Evolutionary conservation across 2,888 invertebrate species (phyloP).

Genomic region (Dastarcus helophoroides): DNA sequence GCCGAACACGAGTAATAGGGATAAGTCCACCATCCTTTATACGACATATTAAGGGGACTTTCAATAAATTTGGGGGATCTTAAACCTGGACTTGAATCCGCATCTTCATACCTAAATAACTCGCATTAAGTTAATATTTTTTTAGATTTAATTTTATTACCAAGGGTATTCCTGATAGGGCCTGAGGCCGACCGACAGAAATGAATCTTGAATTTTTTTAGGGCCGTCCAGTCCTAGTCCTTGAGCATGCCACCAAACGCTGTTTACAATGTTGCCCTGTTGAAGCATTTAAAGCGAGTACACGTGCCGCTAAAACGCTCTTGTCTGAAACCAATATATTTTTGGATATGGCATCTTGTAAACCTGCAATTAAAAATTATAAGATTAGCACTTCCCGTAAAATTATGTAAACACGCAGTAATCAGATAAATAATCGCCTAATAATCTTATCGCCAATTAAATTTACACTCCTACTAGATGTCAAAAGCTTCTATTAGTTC

Average conservation of each 20-base stretch:
- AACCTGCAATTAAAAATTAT: conserved; percentile 39
- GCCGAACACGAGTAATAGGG: conserved; percentile 78
- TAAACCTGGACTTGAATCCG: conserved; percentile 47
- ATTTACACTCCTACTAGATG: too few relatives aligned
- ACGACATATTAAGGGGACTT: conserved; percentile 49
- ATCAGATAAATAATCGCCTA: too few relatives aligned
- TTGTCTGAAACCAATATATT: conserved; percentile 54
- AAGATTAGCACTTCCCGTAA: neutral
- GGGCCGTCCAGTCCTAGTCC: conserved; percentile 46
- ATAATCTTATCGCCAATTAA: too few relatives aligned
- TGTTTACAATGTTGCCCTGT: conserved; percentile 46
- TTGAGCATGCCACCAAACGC: conserved; percentile 49
- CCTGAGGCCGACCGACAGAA: conserved; percentile 47
- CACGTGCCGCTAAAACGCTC: conserved; percentile 46
- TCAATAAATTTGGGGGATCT: conserved; percentile 60
- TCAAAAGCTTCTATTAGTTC: too few relatives aligned
- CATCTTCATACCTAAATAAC: conserved; percentile 57
- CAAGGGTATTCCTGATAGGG: conserved; percentile 61
- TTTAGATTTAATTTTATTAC: conserved; percentile 34
- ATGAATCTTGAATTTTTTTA: conserved; percentile 31
- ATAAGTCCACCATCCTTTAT: conserved; percentile 76
- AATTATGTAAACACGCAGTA: conserved; percentile 1
- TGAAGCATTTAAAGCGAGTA: conserved; percentile 50
- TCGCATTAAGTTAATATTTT: too few relatives aligned
- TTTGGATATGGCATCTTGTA: conserved; percentile 62